Evolutionary conservation across 1,140 invertebrate genomes (phyloP).

Genomic region (Euschistus heros): DNA sequence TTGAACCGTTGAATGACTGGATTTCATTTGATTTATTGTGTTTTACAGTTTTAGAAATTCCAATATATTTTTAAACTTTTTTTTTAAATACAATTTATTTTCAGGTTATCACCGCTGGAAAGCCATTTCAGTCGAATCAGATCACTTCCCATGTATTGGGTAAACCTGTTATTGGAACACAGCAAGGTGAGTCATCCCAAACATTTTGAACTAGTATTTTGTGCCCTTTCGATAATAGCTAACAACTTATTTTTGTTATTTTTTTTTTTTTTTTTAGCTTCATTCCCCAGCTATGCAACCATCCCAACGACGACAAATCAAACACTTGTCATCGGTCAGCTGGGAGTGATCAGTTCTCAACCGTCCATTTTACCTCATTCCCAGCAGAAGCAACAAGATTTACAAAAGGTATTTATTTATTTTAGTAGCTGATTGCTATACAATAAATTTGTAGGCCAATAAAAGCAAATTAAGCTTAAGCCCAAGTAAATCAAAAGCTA

Average conservation of each 20-base stretch:
- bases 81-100: conserved; percentile 25
- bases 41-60: too few species aligned
- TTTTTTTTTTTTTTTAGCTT: conserved; percentile 31
- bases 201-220: neutral
- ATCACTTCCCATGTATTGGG: conserved; percentile 65
- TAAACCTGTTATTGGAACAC: conserved; percentile 50
- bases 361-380: conserved; percentile 36
- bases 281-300: conserved; percentile 51
- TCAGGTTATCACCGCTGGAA: conserved; percentile 64
- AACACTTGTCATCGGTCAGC: conserved; percentile 37
- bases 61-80: neutral
- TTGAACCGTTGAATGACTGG: too few species aligned
- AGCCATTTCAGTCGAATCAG: conserved; percentile 68
- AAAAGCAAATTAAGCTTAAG: too few species aligned
- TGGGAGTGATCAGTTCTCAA: conserved; percentile 39
- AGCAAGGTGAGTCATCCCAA: conserved; percentile 21
- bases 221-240: neutral
- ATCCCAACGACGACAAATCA: conserved; percentile 39
- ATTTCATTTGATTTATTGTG: too few species aligned
- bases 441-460: too few species aligned
- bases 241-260: neutral
- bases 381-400: conserved; percentile 21
- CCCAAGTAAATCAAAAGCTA: too few species aligned
- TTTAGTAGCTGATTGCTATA: too few species aligned
- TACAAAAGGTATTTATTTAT: conserved; percentile 28